Conservation (phyloP, 2,888 invertebrate genomes). For the Imbricaverruca yamaguchii region DNA sequence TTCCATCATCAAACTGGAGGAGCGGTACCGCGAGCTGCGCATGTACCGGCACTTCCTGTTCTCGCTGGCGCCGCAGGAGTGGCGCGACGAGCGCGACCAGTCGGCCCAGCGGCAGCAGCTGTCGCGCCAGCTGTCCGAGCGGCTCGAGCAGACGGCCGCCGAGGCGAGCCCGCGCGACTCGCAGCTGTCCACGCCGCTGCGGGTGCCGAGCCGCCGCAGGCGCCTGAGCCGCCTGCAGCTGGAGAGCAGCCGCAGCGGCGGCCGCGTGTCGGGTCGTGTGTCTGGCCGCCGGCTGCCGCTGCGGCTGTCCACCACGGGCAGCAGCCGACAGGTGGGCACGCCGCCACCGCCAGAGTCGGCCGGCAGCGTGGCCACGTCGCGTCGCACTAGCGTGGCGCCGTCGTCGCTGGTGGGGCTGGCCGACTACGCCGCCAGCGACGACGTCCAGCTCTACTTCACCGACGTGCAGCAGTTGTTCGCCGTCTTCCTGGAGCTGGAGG, state of each 20-base stretch:
- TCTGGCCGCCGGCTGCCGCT: no score
- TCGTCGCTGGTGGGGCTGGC: neutral
- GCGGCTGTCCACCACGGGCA: neutral
- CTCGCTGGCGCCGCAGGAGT: neutral
- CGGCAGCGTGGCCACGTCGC: neutral
- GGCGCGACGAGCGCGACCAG: neutral
- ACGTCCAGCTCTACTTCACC: constrained; percentile 10
- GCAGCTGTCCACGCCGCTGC: neutral
- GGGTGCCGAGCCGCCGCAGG: neutral
- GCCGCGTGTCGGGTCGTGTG: neutral
- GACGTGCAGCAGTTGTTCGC: neutral
- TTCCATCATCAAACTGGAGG: constrained; percentile 10
- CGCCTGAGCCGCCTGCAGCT: neutral
- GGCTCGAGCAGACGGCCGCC: neutral
- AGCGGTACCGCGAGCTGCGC: constrained; percentile 6
- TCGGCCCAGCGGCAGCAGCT: neutral
- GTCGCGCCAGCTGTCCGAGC: neutral
- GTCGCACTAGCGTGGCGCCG: neutral
- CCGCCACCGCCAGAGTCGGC: neutral
- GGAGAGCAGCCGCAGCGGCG: neutral
- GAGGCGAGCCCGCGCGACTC: neutral
- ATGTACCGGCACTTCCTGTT: constrained; percentile 11
- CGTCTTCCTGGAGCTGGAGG: constrained; percentile 14
- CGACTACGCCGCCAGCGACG: neutral
- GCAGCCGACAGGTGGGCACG: neutral